Evolutionary conservation across 2,888 invertebrate species (phyloP), one percentile per base, ranked within the genome.

Genomic region (Cephus runcator): DNA sequence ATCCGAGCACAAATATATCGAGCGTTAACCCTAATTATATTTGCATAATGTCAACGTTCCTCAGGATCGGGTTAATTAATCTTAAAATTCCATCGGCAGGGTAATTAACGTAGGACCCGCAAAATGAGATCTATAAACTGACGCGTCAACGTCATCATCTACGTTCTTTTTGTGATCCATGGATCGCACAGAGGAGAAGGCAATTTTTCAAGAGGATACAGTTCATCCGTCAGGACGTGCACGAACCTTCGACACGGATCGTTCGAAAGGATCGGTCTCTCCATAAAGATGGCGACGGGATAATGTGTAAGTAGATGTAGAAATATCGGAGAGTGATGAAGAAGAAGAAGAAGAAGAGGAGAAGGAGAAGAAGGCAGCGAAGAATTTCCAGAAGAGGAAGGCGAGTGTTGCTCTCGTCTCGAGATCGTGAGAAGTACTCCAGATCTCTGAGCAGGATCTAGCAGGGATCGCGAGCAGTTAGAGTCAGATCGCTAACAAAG

Each of bases 401-500:
- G 56, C 56, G 56, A 56, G 56, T 23, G 23, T 56, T 56, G 56
- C 56, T 56, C 56, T 56, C 56, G 56, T 56, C 56, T 56, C 56
- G 76, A 82, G 86, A 87, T 87, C 88, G 85, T 87, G 88, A 88
- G 88, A 87, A 88, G 85, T 88, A 88, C 88, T 88, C 88, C 83
- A 88, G 88, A 88, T 88, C 87, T 81, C 77, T 79, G 83, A 84
- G 85, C 87, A 86, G 85, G 87, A 88, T 88, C 87, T 87, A 83
- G 82, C 78, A 82, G 83, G 81, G 83, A 88, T 87, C 84, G 84
- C 83, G 78, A 80, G 82, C 79, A 81, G 79, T 86, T 84, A 71
- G 31, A 73, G 74, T 79, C 74, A 79, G 88, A 90, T 90, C 87
- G 88, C 90, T 90, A 90, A 90, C 90, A 90, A 90, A 90, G 90